Conservation (phyloP, 1,140 invertebrate genomes). For the Drosophila pallidifrons region DNA sequence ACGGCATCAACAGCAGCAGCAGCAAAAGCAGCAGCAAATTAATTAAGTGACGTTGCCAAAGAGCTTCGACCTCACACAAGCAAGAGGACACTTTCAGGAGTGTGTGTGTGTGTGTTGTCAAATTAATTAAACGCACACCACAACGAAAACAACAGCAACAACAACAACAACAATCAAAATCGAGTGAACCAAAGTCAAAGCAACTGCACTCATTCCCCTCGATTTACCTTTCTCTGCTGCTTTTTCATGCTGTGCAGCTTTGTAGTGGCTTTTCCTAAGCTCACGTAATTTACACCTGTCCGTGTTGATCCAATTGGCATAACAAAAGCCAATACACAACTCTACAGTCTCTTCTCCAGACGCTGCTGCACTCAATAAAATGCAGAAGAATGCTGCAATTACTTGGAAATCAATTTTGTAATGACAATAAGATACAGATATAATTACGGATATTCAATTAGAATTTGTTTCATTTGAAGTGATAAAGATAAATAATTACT, state of each 20-base stretch:
- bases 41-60: slow-evolving; percentile 77
- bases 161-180: slow-evolving; percentile 8
- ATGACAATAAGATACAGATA: neutral
- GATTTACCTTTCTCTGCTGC: slow-evolving; percentile 8
- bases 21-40: slow-evolving; percentile 74
- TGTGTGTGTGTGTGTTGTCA: slow-evolving; percentile 30
- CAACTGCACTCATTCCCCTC: slow-evolving; percentile 11
- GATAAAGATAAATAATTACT: too few relatives aligned
- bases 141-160: slow-evolving; percentile 21
- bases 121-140: slow-evolving; percentile 48
- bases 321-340: neutral
- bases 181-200: slow-evolving; percentile 13
- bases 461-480: too few relatives aligned
- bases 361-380: slow-evolving; percentile 3
- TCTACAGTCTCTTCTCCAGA: neutral
- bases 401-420: neutral
- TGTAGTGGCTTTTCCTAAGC: slow-evolving; percentile 61
- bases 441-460: too few relatives aligned
- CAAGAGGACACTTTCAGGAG: slow-evolving; percentile 9
- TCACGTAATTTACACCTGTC: slow-evolving; percentile 69
- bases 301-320: slow-evolving; percentile 52
- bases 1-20: slow-evolving; percentile 1
- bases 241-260: slow-evolving; percentile 34
- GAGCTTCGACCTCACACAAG: slow-evolving; percentile 34
- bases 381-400: neutral